Percentiles rank a stretch among this genome's conserved stretches.
These are phyloP conservation scores for Camptogramma bilineatum DNA, from an alignment of 2,888 invertebrate genomes.

Conservation along the genomic window DNA sequence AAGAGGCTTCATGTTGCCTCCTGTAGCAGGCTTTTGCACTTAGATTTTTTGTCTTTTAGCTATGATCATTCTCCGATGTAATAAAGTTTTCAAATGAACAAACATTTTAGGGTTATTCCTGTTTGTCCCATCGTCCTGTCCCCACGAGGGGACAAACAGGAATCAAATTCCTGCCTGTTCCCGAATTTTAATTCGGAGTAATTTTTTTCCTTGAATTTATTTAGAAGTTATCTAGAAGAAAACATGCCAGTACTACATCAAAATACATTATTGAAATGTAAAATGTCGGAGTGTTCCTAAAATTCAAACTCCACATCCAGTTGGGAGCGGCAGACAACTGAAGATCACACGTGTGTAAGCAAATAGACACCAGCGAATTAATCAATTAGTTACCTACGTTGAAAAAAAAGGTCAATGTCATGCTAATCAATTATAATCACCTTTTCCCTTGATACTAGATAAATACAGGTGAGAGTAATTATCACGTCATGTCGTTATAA, in stretches of 20 bases:
- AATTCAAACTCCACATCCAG: too few species aligned
- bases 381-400: neutral
- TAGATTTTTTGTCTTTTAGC: neutral
- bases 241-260: too few species aligned
- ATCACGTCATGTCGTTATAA: constrained; percentile 22
- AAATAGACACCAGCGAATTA: constrained; percentile 1
- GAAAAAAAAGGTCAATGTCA: constrained; percentile 24
- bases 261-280: too few species aligned
- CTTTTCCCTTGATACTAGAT: constrained; percentile 16
- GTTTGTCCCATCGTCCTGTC: too few species aligned
- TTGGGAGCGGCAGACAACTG: too few species aligned
- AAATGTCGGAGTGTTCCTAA: too few species aligned
- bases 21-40: constrained; percentile 6
- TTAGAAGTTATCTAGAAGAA: too few species aligned
- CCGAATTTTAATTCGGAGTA: too few species aligned
- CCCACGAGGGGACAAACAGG: too few species aligned
- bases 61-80: neutral
- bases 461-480: constrained; percentile 14
- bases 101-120: too few species aligned
- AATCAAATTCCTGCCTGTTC: too few species aligned
- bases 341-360: neutral
- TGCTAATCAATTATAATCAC: constrained; percentile 30
- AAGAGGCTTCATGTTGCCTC: constrained; percentile 2
- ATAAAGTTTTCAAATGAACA: neutral
- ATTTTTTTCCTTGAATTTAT: too few species aligned